Percentiles rank a stretch among this genome's conserved stretches.
Conservation (phyloP, 1,140 invertebrate genomes). For the Drosophila gunungcola region DNA sequence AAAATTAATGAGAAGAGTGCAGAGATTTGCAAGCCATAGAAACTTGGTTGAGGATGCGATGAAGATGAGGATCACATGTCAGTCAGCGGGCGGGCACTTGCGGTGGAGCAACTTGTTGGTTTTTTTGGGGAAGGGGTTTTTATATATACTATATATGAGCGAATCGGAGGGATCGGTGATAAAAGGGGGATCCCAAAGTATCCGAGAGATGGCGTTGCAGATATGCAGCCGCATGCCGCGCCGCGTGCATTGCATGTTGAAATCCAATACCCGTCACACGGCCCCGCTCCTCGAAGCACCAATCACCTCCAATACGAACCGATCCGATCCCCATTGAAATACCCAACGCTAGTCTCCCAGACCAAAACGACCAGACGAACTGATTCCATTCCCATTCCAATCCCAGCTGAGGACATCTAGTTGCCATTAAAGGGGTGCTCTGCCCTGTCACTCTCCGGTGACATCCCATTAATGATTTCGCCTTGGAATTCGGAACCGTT, state of each 20-base stretch:
- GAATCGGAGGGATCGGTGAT: constrained; percentile 14
- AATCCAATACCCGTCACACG: constrained; percentile 77
- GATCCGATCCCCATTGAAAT: constrained; percentile 2
- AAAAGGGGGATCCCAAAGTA: constrained; percentile 22
- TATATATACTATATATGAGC: background rate
- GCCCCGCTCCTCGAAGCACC: background rate
- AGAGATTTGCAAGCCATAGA: constrained; percentile 48
- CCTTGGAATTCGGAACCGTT: constrained; percentile 62
- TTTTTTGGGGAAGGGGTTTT: constrained; percentile 3
- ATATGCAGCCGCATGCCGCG: constrained; percentile 75
- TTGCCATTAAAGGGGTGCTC: constrained; percentile 48
- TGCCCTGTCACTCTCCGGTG: constrained; percentile 42
- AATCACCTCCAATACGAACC: constrained; percentile 1
- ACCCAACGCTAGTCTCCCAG: background rate
- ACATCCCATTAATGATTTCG: constrained; percentile 81
- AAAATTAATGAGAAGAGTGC: background rate
- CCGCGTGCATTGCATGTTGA: constrained; percentile 77
- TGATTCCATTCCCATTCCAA: constrained; percentile 20
- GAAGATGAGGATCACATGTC: constrained; percentile 74
- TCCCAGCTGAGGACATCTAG: constrained; percentile 46
- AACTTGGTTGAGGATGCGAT: constrained; percentile 39
- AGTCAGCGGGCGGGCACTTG: constrained; percentile 70
- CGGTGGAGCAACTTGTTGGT: constrained; percentile 21
- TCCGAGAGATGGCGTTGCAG: constrained; percentile 72
- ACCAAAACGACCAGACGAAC: background rate